phyloP scores from a whole-genome alignment of 2,113 vertebrate genomes.

The Nibea albiflora region DNA sequence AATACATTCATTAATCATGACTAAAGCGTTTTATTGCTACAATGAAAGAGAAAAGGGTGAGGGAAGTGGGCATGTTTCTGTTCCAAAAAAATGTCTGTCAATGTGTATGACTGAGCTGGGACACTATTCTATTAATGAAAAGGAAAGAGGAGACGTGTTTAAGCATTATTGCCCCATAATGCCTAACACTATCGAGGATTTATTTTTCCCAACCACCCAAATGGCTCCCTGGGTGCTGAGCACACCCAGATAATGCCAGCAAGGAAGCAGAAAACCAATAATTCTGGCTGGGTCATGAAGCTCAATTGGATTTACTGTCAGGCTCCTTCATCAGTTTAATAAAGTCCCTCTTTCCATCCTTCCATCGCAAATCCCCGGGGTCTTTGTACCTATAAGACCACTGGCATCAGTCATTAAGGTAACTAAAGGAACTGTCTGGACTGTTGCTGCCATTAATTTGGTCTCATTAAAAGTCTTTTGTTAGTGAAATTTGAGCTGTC shows the following conservation, averaged over 20 bases:
- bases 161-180: slow-evolving; percentile 81
- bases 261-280: slow-evolving; percentile 77
- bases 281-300: slow-evolving; percentile 61
- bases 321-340: slow-evolving; percentile 79
- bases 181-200: slow-evolving; percentile 74
- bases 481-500: slow-evolving; percentile 8
- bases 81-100: slow-evolving; percentile 42
- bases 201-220: slow-evolving; percentile 71
- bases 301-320: slow-evolving; percentile 78
- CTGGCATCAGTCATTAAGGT: slow-evolving; percentile 40
- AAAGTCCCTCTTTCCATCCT: slow-evolving; percentile 64
- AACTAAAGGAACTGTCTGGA: slow-evolving; percentile 23
- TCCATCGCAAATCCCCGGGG: slow-evolving; percentile 23
- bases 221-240: slow-evolving; percentile 72
- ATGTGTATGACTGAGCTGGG: slow-evolving; percentile 63
- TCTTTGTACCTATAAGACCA: slow-evolving; percentile 53
- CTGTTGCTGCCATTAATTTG: slow-evolving; percentile 26
- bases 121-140: slow-evolving; percentile 78
- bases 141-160: slow-evolving; percentile 61
- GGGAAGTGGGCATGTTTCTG: neutral
- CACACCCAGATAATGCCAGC: slow-evolving; percentile 68
- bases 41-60: slow-evolving; percentile 17
- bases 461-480: slow-evolving; percentile 36
- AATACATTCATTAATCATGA: slow-evolving; percentile 47
- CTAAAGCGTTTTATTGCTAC: slow-evolving; percentile 36